Base-by-base conservation (phyloP, 2,113 vertebrate genomes). In the Sminthopsis crassicaudata region DNA sequence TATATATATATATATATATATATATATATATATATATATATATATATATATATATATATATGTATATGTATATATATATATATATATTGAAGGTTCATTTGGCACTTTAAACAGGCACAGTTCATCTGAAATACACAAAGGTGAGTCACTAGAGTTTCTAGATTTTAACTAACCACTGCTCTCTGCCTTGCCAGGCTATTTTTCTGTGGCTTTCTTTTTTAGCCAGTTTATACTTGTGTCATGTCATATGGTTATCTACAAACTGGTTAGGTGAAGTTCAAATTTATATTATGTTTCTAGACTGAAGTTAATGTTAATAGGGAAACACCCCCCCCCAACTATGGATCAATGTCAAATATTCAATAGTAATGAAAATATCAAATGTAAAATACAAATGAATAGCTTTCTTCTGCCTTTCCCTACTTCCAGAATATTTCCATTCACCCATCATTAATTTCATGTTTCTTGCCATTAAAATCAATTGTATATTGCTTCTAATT, bases 151-250 rank as follows among this genome's bases (percentile, higher is more conserved):
- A 67, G 14, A n/a, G 36, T 84, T 76, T 42, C 67, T 84, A 23
- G 67, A 42, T 84, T 84, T 42, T 84, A 84, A 42, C 19, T 42
- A n/a, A n/a, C 14, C 16, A 84, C 8, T 23, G 36, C 6, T 42
- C 19, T n/a, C 19, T 84, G 19, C 16, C n/a, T 50, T 94, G 19
- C 52, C 30, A 94, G 48, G 30, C 50, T n/a, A 91, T 95, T 94
- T 96, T 97, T n/a, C 24, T 93, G 60, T 50, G 6, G 67, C 92
- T 76, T 53, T 57, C 88, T 93, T 93, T 94, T 48, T 46, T 91
- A 94, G 24, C 30, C 76, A 89, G 3, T 90, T 11, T 54, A 88
- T 25, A 89, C 92, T 91, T 94, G 51, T 27, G 42, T 91, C 30
- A 94, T 76, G 67, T 19, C 30, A 94, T 94, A 54, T 94, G 24